A percentile compares a stretch with the other conserved stretches of the same genome.
Conservation (phyloP, 2,888 invertebrate species). For the Morpho achilles region DNA sequence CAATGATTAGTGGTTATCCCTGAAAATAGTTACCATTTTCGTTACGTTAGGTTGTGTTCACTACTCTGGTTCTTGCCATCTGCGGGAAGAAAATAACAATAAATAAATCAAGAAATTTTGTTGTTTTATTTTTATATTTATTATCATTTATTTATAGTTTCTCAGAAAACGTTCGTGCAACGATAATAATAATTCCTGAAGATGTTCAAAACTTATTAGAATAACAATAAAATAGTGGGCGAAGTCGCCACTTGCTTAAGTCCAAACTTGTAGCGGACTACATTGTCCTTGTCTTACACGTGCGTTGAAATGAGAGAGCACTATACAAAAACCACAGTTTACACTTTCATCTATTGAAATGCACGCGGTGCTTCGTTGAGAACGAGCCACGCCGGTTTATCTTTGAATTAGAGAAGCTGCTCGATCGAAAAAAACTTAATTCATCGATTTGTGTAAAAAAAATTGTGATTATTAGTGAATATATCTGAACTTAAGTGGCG, state of each 20-base stretch:
- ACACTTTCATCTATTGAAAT: constrained; percentile 77
- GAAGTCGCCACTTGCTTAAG: constrained; percentile 60
- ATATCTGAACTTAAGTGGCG: constrained; percentile 22
- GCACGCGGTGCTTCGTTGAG: constrained; percentile 70
- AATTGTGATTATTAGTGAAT: constrained; percentile 32
- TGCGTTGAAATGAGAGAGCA: constrained; percentile 56
- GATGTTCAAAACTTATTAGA: constrained; percentile 46
- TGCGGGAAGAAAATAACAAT: constrained; percentile 72
- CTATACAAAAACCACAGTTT: constrained; percentile 76
- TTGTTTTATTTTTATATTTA: constrained; percentile 43
- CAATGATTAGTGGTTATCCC: constrained; percentile 63
- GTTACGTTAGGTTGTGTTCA: constrained; percentile 68
- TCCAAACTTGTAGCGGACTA: constrained; percentile 48
- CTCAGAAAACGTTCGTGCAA: constrained; percentile 1
- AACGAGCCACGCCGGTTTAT: constrained; percentile 57
- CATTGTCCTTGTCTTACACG: constrained; percentile 48
- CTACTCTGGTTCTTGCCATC: constrained; percentile 75
- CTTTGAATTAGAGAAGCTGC: constrained; percentile 60
- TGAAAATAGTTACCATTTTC: constrained; percentile 78
- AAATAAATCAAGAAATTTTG: constrained; percentile 51
- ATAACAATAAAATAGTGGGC: constrained; percentile 68
- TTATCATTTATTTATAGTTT: neutral
- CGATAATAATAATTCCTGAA: constrained; percentile 26
- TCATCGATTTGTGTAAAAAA: constrained; percentile 38
- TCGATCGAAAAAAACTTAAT: constrained; percentile 57